Evolutionary conservation across 2,888 invertebrate genomes (phyloP), one percentile per base, ranked within the genome.

Genomic region (Adelognathus sp.): DNA sequence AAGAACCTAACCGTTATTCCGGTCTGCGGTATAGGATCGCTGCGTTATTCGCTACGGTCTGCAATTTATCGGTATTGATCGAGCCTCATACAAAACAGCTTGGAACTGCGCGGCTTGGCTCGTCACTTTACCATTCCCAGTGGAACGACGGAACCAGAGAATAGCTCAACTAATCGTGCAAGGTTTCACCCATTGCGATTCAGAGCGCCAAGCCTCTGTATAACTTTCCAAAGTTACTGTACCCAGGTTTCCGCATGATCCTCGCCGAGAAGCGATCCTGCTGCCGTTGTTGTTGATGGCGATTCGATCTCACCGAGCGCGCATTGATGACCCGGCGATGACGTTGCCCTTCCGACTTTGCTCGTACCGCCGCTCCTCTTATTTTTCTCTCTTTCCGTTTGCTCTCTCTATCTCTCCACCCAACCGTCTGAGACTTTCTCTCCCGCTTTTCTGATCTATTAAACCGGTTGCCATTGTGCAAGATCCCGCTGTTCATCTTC

Each of bases 261-360:
- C 31, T 66, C 24, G 31, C 41, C 41, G 56, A 31, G 33, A 33
- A 63, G 31, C 50, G 56, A 61, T 50, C 60, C 63, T 54, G 63
- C 33, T 39, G 61, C 46, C 60, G 72, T 41, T 44, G 63, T 50
- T 64, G 70, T 64, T 60, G 73, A 61, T 58, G 67, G 16, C 63
- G 69, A 64, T 73, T 71, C 71, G 50, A 58, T 66, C 63, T 63
- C 63, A 50, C 69, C 73, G 64, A 52, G 24, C 67, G 36, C 36
- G 69, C 76, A 74, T 75, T 83, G 83, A 83, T 83, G 81, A 81
- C 61, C 77, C 50, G 52, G 52, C 70, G 60, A 81, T 83, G 83
- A 83, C 83, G 56, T 27, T 76, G 81, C 77, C 66, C 63, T 73
- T 79, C 56, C 61, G 54, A 69, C 74, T 74, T 64, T 31, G 67